phyloP scores from a whole-genome alignment of 2,888 invertebrate genomes.

The Antheraea yamamai region DNA sequence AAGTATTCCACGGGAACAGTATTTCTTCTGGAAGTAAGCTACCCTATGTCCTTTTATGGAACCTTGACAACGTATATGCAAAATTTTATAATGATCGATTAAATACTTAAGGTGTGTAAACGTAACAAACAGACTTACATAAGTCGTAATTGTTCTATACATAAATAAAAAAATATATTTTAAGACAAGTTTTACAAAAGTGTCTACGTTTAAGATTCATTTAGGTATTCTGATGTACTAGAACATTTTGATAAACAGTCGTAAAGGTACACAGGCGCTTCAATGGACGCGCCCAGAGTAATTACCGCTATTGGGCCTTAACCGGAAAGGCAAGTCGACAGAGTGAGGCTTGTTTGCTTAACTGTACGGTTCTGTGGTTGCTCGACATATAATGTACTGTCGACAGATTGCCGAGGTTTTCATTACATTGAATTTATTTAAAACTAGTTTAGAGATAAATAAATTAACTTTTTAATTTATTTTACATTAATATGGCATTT shows the following conservation, averaged over 20 bases:
- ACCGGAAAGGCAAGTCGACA: slow-evolving; percentile 44
- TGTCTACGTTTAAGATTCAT: neutral
- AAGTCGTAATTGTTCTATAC: neutral
- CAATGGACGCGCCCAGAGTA: slow-evolving; percentile 46
- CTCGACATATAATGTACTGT: slow-evolving; percentile 31
- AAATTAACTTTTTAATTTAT: neutral
- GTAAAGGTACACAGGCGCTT: neutral
- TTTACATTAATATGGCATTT: neutral
- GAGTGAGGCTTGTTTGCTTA: slow-evolving; percentile 45
- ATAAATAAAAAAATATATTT: neutral
- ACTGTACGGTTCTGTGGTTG: slow-evolving; percentile 43
- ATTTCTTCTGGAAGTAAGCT: no score
- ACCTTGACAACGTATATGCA: no score
- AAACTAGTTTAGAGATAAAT: neutral
- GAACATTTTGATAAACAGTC: neutral
- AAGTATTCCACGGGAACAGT: no score
- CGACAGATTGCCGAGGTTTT: neutral
- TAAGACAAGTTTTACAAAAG: neutral
- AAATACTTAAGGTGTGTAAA: no score
- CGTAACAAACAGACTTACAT: neutral
- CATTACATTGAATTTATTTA: neutral
- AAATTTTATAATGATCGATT: no score
- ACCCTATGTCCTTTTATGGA: no score
- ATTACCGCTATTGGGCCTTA: slow-evolving; percentile 57
- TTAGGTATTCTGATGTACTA: neutral